Base-by-base conservation (phyloP, 1,140 invertebrate genomes). In the Bilobella aurantiaca region DNA sequence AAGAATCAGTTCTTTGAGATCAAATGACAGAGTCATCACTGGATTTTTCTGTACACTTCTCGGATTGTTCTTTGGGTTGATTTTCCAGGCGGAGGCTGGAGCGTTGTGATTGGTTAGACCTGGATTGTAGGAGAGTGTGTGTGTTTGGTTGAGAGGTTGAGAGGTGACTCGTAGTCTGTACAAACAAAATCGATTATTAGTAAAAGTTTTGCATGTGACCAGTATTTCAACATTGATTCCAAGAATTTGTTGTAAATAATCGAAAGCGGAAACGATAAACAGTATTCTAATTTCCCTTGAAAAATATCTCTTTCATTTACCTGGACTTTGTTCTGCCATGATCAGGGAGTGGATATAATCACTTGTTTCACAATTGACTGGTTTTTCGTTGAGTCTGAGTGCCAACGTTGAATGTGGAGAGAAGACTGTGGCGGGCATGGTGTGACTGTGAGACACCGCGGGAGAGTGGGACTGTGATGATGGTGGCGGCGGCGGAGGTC, bases 331-430 rank as follows among this genome's bases (percentile, higher is more conserved):
- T 53, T 53, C 49, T 12, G 49, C 49, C 71, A 73, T 73, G 49
- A 73, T 70, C 12, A 73, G 47, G 14, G 67, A 65, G 59, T 73
- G 71, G 28, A 73, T 68, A 42, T 71, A 62, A 28, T 73, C 71
- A 18, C 31, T 53, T 0, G 68, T 67, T 27, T 62, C 59, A 42
- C 25, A 31, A 14, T 68, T 49, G 16, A 32, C 57, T 23, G 63
- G 81, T 78, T 92, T 90, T 77, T 93, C 90, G 29, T 89, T 87
- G 3, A 94, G 76, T 16, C 88, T 89, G 74, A 88, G 90, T 56
- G 90, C 89, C 46, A 94, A 76, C 49, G 89, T 91, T 1, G 88
- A 90, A 78, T 93, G 90, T 12, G 70, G 67, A 58, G 68, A 60
- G 21, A 63, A 49, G 37, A 67, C 8, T 66, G 67, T 32, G 66